Evolutionary conservation across 2,113 vertebrate species (phyloP).

Genomic region (Lycocorax pyrrhopterus): DNA sequence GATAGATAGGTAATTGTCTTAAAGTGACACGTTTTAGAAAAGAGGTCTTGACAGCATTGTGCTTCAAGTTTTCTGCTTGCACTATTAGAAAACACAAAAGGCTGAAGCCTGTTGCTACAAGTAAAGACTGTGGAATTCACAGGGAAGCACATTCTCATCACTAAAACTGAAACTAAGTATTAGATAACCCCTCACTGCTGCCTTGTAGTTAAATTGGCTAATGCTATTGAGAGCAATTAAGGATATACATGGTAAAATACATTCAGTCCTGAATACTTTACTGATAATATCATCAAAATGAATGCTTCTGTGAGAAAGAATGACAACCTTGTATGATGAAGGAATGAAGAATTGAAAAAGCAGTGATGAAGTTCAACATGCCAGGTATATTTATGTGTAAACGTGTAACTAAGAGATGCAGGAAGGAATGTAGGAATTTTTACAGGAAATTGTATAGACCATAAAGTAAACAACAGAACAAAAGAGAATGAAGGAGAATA

Average conservation of each 20-base stretch:
- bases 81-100: not conserved
- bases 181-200: not conserved
- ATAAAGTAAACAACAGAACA: not conserved
- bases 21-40: not conserved
- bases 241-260: not conserved
- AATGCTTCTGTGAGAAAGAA: not conserved
- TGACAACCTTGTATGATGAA: not conserved
- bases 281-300: not conserved
- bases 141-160: not conserved
- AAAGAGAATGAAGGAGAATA: not conserved
- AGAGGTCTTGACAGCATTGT: not conserved
- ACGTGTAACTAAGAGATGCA: not conserved
- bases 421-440: not conserved
- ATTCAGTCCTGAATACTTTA: not conserved
- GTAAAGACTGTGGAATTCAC: not conserved
- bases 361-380: not conserved
- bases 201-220: not conserved
- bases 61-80: not conserved
- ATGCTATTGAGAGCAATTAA: not conserved
- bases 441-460: not conserved
- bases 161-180: not conserved
- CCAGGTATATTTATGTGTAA: not conserved
- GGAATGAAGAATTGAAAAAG: not conserved
- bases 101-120: not conserved
- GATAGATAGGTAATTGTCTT: not conserved